These are phyloP conservation scores for Sitobion miscanthi DNA, from an alignment of 1,140 invertebrate genomes.

Conservation along the genomic window DNA sequence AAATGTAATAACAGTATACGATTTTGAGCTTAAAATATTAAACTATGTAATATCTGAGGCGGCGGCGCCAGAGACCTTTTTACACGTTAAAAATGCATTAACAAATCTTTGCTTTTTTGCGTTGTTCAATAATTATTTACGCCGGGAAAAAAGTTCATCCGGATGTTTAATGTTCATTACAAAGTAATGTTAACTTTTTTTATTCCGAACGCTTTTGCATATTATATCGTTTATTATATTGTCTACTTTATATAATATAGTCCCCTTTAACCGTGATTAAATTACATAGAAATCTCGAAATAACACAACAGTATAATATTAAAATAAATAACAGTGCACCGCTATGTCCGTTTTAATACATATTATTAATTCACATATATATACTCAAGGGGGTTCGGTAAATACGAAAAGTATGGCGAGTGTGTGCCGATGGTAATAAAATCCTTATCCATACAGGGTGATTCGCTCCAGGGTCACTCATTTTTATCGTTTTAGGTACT, in stretches of 20 bases:
- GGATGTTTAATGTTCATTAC: not conserved
- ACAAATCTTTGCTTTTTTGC: not conserved
- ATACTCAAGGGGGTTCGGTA: not conserved
- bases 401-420: not conserved
- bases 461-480: not conserved
- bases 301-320: not conserved
- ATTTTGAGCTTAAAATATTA: not conserved
- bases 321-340: not conserved
- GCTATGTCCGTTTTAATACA: not conserved
- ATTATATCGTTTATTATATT: constrained; percentile 13
- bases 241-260: constrained; percentile 5
- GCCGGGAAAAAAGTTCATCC: not conserved
- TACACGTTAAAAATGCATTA: constrained; percentile 1
- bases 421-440: not conserved
- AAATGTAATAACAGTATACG: not conserved
- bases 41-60: not conserved
- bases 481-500: not conserved
- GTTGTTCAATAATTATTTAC: constrained; percentile 19
- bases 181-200: not conserved
- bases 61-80: not conserved
- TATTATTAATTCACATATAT: not conserved
- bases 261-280: not conserved
- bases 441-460: too few species aligned
- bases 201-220: not conserved
- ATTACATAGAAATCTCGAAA: not conserved